phyloP scores from a whole-genome alignment of 2,113 vertebrate genomes.

The Kryptolebias marmoratus region DNA sequence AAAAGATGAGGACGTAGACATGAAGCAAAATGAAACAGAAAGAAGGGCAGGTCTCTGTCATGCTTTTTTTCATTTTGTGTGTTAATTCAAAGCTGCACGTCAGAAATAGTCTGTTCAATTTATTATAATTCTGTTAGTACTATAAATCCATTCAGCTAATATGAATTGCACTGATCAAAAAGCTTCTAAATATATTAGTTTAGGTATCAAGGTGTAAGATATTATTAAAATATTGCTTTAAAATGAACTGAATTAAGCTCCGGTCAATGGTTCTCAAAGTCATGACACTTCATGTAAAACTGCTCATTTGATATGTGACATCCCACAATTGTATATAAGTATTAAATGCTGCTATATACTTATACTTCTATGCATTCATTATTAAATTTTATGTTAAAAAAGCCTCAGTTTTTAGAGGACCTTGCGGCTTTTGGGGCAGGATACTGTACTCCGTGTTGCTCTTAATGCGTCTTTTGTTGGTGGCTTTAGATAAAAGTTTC shows the following conservation, averaged over 20 bases:
- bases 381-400: background rate
- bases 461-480: too few species aligned
- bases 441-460: too few species aligned
- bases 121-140: background rate
- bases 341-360: background rate
- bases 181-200: background rate
- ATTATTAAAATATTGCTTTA: background rate
- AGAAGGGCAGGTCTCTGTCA: background rate
- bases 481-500: background rate
- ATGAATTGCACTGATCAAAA: background rate
- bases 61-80: background rate
- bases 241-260: background rate
- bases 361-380: background rate
- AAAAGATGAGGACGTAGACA: constrained; percentile 38
- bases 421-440: too few species aligned
- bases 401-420: too few species aligned
- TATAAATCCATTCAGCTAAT: background rate
- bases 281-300: background rate
- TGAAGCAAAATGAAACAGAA: constrained; percentile 21
- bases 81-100: background rate
- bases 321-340: background rate
- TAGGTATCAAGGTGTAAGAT: background rate
- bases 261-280: background rate
- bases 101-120: background rate
- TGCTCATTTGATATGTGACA: background rate